Evolutionary conservation across 1,140 invertebrate species (phyloP), one percentile per base, ranked within the genome.

Genomic region (Euura saliciscinereae): DNA sequence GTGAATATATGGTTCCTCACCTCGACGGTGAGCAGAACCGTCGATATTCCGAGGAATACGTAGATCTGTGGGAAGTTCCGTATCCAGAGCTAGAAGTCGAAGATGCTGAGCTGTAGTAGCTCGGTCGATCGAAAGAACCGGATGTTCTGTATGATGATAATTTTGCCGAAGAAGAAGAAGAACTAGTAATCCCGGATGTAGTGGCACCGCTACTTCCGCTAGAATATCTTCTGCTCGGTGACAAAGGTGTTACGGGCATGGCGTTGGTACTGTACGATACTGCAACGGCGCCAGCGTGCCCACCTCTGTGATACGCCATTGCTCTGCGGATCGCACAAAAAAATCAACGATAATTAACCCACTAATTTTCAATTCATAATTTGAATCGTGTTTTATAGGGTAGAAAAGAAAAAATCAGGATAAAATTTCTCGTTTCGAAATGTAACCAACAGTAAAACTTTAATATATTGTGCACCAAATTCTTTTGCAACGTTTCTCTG

Each of bases 251-350:
- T 28, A 28, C 28, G 51, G 83, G 79, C 83, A 87, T 87, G 72
- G 84, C 76, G 69, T 76, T 86, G 66, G 79, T 80, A 66, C 79
- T 85, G 74, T 84, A 86, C 43, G 82, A 83, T 11, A 86, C 80
- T 74, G 86, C 83, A 73, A 87, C 84, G 75, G 84, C 81, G 73
- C 84, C 85, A 73, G 83, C 76, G 76, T 84, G 82, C 70, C 79
- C 83, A 43, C 84, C 80, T 72, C 82, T 79, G 78, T 87, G 81
- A 74, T 80, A 85, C 77, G 85, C 80, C 86, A 87, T 87, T 79
- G 79, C 79, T 13, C 43, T 28, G 28, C 28, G 28, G 28, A 28
- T 28, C 28, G 28, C 28, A 28, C 28, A 28, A 28, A 28, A 28
- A 28, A 28, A 28, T 28, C 28, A 28, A 28, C 28, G 1, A 28